These are phyloP conservation scores for Pasiphila rectangulata DNA, from an alignment of 2,888 invertebrate species.

Conservation along the genomic window DNA sequence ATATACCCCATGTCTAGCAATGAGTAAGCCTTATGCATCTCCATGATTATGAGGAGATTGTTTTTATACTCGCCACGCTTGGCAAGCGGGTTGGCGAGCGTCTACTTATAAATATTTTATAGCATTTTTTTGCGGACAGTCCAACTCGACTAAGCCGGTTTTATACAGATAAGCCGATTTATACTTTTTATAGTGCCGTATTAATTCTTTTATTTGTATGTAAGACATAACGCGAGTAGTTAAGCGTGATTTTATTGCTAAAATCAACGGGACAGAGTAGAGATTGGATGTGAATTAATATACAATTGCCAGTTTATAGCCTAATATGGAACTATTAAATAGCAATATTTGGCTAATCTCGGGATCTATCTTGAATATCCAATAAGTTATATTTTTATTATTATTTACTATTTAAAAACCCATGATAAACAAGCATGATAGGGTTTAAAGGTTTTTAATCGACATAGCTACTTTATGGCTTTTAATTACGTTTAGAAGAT, in stretches of 20 bases:
- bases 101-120: no score
- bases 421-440: constrained; percentile 26
- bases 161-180: constrained; percentile 80
- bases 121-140: constrained; percentile 48
- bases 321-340: constrained; percentile 41
- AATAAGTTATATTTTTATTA: constrained; percentile 35
- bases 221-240: constrained; percentile 55
- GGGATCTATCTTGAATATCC: constrained; percentile 41
- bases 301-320: constrained; percentile 43
- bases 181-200: constrained; percentile 72
- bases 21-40: no score
- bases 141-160: constrained; percentile 69
- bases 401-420: constrained; percentile 27
- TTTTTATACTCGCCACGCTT: no score
- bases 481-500: not conserved
- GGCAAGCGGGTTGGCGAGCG: no score
- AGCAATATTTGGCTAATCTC: constrained; percentile 49
- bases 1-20: no score
- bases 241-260: constrained; percentile 57
- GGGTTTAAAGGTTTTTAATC: constrained; percentile 15
- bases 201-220: constrained; percentile 66
- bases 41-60: not conserved
- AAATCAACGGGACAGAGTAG: constrained; percentile 52
- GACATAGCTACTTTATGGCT: not conserved
- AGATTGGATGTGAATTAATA: constrained; percentile 51